phyloP scores from a whole-genome alignment of 2,797 vertebrate genomes.

The Anomalospiza imberbis region DNA sequence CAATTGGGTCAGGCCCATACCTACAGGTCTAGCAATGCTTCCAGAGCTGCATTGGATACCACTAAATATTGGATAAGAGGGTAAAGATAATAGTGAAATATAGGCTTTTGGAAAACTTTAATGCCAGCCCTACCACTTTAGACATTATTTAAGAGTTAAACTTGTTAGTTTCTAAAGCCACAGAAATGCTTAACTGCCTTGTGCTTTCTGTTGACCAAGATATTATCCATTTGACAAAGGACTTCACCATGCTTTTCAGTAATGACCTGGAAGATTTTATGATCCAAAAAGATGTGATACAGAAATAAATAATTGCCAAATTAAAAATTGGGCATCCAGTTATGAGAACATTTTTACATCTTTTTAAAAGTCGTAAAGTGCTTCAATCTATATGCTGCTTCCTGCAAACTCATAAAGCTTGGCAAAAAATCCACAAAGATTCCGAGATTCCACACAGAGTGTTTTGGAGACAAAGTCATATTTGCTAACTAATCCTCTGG shows the following conservation, averaged over 20 bases:
- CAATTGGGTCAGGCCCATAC: background rate
- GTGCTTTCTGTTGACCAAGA: conserved; percentile 16
- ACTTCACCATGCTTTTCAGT: background rate
- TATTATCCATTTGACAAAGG: background rate
- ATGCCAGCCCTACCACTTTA: background rate
- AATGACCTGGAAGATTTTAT: conserved; percentile 20
- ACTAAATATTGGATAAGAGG: background rate
- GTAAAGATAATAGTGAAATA: background rate
- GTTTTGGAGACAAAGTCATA: background rate
- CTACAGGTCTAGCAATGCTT: background rate
- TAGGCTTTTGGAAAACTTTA: background rate
- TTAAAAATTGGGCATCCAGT: background rate
- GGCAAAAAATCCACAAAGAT: background rate
- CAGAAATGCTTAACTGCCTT: conserved; percentile 11
- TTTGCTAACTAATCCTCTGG: background rate
- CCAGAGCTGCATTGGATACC: background rate
- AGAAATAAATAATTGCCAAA: conserved; percentile 11
- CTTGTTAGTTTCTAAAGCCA: background rate
- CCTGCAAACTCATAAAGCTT: conserved; percentile 12
- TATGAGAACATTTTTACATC: conserved; percentile 22
- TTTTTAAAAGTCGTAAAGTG: conserved; percentile 14
- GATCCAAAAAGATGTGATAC: conserved; percentile 18
- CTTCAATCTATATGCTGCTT: conserved; percentile 1
- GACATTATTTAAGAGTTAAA: background rate
- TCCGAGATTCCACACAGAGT: conserved; percentile 6